A percentile compares a stretch with the other conserved stretches of the same genome.
Conservation (phyloP, 1,140 invertebrate species). For the Orussus abietinus region DNA sequence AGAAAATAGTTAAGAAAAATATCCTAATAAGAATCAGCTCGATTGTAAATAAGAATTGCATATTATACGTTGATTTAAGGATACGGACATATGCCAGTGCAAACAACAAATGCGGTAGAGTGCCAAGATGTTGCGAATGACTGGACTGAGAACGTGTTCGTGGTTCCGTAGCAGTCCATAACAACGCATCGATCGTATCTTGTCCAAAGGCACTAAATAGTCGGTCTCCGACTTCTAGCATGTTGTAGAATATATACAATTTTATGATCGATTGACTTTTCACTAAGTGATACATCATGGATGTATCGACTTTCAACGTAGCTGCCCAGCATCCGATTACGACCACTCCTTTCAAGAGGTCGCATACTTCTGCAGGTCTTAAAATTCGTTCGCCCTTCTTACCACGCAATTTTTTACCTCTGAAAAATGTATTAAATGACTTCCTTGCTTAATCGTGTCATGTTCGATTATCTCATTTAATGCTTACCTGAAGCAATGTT, state of each 20-base stretch:
- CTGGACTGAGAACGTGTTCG: slow-evolving; percentile 57
- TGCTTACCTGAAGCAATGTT: slow-evolving; percentile 67
- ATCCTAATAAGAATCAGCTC: no score
- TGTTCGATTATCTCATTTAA: slow-evolving; percentile 10
- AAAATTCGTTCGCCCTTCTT: slow-evolving; percentile 54
- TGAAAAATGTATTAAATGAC: slow-evolving; percentile 23
- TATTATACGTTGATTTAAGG: slow-evolving; percentile 52
- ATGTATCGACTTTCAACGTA: slow-evolving; percentile 91
- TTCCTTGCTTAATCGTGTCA: neutral
- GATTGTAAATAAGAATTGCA: slow-evolving; percentile 2
- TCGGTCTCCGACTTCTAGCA: slow-evolving; percentile 96
- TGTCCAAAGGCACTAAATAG: slow-evolving; percentile 97
- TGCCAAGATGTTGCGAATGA: slow-evolving; percentile 79
- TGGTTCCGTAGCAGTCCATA: slow-evolving; percentile 97
- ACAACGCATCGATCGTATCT: slow-evolving; percentile 94
- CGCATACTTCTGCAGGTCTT: slow-evolving; percentile 92
- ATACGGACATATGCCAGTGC: slow-evolving; percentile 93
- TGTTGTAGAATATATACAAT: slow-evolving; percentile 99
- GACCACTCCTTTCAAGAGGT: slow-evolving; percentile 89
- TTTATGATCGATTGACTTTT: slow-evolving; percentile 99
- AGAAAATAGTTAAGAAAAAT: slow-evolving; percentile 47
- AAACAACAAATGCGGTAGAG: slow-evolving; percentile 84
- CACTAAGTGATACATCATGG: slow-evolving; percentile 98
- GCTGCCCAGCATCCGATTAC: slow-evolving; percentile 79
- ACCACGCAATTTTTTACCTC: slow-evolving; percentile 25